Conservation (phyloP, 2,113 vertebrate species). For the Plectropomus leopardus region DNA sequence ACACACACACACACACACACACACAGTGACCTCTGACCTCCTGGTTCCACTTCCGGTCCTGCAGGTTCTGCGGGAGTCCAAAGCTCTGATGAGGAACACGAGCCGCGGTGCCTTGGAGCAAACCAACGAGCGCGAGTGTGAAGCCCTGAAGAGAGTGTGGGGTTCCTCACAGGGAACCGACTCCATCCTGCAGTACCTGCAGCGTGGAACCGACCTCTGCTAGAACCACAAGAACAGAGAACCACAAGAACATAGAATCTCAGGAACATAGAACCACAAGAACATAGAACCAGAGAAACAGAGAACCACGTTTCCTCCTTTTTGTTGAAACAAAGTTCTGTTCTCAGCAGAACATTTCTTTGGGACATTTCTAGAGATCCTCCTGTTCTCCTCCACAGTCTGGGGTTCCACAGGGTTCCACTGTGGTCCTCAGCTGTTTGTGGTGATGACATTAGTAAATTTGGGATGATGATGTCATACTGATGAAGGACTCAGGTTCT, state of each 20-base stretch:
- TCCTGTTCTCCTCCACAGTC: neutral
- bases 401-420: no score
- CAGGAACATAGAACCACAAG: no score
- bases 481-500: no score
- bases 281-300: no score
- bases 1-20: neutral
- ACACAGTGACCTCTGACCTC: neutral
- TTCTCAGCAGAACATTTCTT: no score
- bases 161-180: constrained; percentile 96
- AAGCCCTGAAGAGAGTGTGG: constrained; percentile 96
- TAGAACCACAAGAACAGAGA: constrained; percentile 79
- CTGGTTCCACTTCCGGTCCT: constrained; percentile 20
- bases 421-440: no score
- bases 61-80: constrained; percentile 96
- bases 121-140: constrained; percentile 95
- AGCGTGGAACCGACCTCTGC: constrained; percentile 93
- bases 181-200: constrained; percentile 95
- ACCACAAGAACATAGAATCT: no score
- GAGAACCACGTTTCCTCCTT: neutral
- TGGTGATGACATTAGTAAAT: no score
- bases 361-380: neutral
- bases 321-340: neutral
- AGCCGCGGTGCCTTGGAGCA: constrained; percentile 93
- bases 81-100: constrained; percentile 92
- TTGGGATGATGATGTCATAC: no score